A percentile compares a stretch with the other conserved stretches of the same genome.
Conservation (phyloP, 2,797 vertebrate species). For the Crenuchus spilurus region DNA sequence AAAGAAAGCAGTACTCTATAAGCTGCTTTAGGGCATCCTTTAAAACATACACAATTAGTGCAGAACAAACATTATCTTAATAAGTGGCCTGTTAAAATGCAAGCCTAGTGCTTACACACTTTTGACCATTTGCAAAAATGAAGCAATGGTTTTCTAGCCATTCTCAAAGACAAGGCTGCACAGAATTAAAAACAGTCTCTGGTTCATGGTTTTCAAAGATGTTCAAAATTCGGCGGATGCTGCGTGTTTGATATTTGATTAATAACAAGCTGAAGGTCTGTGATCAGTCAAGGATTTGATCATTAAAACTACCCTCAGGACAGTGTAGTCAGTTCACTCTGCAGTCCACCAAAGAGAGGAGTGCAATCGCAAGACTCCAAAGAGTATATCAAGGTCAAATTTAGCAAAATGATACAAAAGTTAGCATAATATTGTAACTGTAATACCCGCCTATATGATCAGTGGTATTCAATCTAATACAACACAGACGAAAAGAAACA, state of each 20-base stretch:
- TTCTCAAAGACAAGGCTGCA: not conserved
- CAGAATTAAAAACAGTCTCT: not conserved
- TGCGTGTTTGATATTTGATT: constrained; percentile 17
- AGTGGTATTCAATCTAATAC: no score
- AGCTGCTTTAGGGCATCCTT: constrained; percentile 56
- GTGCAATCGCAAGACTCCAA: not conserved
- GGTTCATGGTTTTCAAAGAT: constrained; percentile 8
- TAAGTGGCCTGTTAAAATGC: constrained; percentile 45
- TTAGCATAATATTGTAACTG: not conserved
- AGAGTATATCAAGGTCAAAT: not conserved
- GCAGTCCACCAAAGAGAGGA: constrained; percentile 1
- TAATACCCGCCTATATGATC: no score
- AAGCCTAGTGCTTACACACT: constrained; percentile 34
- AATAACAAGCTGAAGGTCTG: constrained; percentile 6
- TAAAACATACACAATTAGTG: constrained; percentile 56
- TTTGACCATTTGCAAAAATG: constrained; percentile 44
- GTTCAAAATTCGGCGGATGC: constrained; percentile 8
- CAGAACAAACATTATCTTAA: constrained; percentile 45
- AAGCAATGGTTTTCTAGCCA: not conserved
- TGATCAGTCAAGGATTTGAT: constrained; percentile 12
- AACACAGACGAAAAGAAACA: no score
- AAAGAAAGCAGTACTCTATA: constrained; percentile 5
- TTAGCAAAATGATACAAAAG: no score
- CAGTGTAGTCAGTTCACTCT: not conserved
- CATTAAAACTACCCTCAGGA: constrained; percentile 5